Conservation (phyloP, 2,113 vertebrate genomes). For the Sylvilagus bachmani region DNA sequence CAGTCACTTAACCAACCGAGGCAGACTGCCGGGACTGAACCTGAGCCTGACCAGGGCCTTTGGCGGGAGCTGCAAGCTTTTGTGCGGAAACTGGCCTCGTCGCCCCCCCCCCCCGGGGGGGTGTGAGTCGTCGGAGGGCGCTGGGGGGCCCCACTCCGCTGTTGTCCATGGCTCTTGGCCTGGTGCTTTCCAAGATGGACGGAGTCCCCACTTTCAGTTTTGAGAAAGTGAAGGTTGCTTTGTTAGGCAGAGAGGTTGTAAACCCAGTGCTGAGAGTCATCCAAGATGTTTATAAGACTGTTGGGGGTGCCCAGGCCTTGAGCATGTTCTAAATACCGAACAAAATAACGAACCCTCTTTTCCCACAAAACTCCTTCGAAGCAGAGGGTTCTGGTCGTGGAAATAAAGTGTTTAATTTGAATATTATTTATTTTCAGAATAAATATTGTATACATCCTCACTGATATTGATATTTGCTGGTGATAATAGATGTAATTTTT, state of each 20-base stretch:
- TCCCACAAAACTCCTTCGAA: not conserved
- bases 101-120: not conserved
- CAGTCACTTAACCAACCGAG: not conserved
- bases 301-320: not conserved
- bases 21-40: not conserved
- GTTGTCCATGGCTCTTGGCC: slow-evolving; percentile 24
- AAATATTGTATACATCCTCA: not conserved
- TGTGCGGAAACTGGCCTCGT: not conserved
- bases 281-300: not conserved
- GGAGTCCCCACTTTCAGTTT: slow-evolving; percentile 71
- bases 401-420: slow-evolving; percentile 15
- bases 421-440: slow-evolving; percentile 35
- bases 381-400: not conserved
- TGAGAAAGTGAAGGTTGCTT: not conserved
- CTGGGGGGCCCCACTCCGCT: not conserved
- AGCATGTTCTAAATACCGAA: not conserved
- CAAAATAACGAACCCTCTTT: not conserved
- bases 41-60: not conserved
- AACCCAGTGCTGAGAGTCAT: not conserved
- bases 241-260: not conserved
- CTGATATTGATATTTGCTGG: not conserved
- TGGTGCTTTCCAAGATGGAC: slow-evolving; percentile 51
- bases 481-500: not conserved
- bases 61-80: not conserved
- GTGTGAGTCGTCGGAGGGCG: not conserved